Percentiles rank a stretch among this genome's conserved stretches.
These are phyloP conservation scores for Nomada lathburiana DNA, from an alignment of 2,888 invertebrate genomes.

Conservation along the genomic window DNA sequence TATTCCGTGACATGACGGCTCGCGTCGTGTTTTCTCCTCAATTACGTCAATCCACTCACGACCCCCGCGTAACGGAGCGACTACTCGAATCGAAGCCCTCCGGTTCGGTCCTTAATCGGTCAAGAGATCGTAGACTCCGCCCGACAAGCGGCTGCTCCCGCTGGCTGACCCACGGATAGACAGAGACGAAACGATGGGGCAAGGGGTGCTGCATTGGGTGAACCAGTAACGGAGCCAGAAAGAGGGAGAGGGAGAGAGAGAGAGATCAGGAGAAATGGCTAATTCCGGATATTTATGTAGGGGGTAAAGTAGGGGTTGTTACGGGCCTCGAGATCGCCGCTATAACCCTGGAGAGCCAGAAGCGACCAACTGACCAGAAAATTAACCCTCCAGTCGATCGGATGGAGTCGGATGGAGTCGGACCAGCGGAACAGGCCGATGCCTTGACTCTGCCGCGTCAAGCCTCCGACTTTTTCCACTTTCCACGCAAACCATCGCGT, in stretches of 20 bases:
- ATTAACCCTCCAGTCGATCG: constrained; percentile 84
- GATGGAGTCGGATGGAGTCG: constrained; percentile 81
- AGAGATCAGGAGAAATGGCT: constrained; percentile 83
- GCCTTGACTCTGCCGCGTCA: constrained; percentile 67
- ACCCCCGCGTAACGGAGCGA: constrained; percentile 80
- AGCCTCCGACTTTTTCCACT: constrained; percentile 57
- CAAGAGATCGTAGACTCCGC: constrained; percentile 83
- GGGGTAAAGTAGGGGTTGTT: constrained; percentile 83
- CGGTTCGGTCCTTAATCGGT: constrained; percentile 83
- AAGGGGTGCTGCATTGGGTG: constrained; percentile 33
- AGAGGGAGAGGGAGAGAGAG: constrained; percentile 50
- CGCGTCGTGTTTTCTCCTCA: constrained; percentile 84
- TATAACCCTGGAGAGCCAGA: constrained; percentile 84
- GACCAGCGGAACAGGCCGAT: constrained; percentile 72
- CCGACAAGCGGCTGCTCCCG: constrained; percentile 62
- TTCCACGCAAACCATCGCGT: constrained; percentile 18
- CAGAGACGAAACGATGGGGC: constrained; percentile 39
- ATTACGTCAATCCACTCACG: constrained; percentile 84
- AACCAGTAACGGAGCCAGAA: constrained; percentile 25
- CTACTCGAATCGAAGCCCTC: constrained; percentile 80
- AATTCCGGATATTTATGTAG: constrained; percentile 85
- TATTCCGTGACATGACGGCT: constrained; percentile 73
- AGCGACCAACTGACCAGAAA: constrained; percentile 85
- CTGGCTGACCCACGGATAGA: constrained; percentile 35
- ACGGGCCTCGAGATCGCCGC: constrained; percentile 83